Percentiles rank a stretch among this genome's conserved stretches.
phyloP scores from a whole-genome alignment of 2,113 vertebrate genomes.

The Morone chrysops region DNA sequence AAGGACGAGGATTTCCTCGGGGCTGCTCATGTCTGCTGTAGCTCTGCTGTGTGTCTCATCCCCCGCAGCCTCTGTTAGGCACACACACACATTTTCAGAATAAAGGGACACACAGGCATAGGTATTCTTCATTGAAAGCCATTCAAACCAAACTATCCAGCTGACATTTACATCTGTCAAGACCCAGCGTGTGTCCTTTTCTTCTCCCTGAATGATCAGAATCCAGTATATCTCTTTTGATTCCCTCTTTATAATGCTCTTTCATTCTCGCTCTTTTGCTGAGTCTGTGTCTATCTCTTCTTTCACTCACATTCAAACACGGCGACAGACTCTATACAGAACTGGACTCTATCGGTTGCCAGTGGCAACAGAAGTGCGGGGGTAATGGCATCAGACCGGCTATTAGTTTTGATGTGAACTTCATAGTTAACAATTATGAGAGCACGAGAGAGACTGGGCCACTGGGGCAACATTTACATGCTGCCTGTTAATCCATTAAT shows the following conservation, averaged over 20 bases:
- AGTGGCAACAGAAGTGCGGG: conserved; percentile 63
- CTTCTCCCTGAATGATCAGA: conserved; percentile 50
- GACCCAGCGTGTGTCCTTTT: conserved; percentile 52
- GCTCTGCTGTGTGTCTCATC: conserved; percentile 53
- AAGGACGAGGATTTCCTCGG: conserved; percentile 60
- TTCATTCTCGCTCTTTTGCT: conserved; percentile 43
- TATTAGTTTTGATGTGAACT: conserved; percentile 73
- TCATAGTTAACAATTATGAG: conserved; percentile 68
- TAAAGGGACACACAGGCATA: conserved; percentile 40
- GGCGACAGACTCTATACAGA: conserved; percentile 1
- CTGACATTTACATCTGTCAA: conserved; percentile 67
- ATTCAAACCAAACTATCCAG: conserved; percentile 60
- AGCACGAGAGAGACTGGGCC: conserved; percentile 32
- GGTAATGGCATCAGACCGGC: conserved; percentile 47
- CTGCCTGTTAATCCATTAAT: conserved; percentile 62
- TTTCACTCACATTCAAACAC: conserved; percentile 35
- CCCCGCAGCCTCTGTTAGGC: conserved; percentile 29
- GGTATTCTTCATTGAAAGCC: conserved; percentile 49
- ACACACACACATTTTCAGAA: conserved; percentile 33
- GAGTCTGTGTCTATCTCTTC: conserved; percentile 43
- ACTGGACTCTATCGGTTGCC: conserved; percentile 65
- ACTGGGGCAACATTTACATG: conserved; percentile 54
- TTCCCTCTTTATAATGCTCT: conserved; percentile 40
- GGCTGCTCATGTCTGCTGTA: conserved; percentile 56
- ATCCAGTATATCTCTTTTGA: conserved; percentile 53